Evolutionary conservation across 2,113 vertebrate species (phyloP).

Genomic region (Columba janthina): DNA sequence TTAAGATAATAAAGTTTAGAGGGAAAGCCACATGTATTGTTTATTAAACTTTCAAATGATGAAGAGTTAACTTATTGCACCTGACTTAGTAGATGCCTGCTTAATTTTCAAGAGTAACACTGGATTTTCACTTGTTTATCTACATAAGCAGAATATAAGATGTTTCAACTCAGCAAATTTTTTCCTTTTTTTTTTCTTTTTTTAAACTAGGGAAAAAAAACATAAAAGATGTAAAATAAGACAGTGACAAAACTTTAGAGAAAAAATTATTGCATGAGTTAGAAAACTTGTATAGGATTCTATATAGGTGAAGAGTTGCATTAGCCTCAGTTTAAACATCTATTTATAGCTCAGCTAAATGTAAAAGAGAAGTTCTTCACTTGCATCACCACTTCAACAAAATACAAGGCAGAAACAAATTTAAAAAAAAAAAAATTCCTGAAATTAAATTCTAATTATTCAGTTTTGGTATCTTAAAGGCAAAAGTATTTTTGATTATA

Average conservation of each 20-base stretch:
- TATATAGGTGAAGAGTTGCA: background rate
- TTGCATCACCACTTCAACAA: background rate
- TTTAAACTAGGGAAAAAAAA: background rate
- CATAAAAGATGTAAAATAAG: background rate
- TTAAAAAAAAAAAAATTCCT: background rate
- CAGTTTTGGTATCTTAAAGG: background rate
- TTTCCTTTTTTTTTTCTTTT: background rate
- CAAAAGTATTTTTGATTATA: background rate
- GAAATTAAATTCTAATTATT: background rate
- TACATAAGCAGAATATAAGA: background rate
- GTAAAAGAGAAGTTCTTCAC: background rate
- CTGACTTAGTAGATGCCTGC: background rate
- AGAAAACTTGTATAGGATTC: background rate
- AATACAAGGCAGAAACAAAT: background rate
- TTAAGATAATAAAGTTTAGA: background rate
- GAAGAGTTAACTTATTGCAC: background rate
- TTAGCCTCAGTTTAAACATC: background rate
- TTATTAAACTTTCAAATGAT: background rate
- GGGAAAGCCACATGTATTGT: background rate
- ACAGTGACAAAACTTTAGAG: background rate
- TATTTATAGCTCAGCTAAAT: background rate
- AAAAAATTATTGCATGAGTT: background rate
- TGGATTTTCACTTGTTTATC: background rate
- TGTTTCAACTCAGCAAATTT: background rate
- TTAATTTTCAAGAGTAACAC: background rate